These are phyloP conservation scores for Zosterops borbonicus DNA, from an alignment of 2,113 vertebrate genomes.

Conservation along the genomic window DNA sequence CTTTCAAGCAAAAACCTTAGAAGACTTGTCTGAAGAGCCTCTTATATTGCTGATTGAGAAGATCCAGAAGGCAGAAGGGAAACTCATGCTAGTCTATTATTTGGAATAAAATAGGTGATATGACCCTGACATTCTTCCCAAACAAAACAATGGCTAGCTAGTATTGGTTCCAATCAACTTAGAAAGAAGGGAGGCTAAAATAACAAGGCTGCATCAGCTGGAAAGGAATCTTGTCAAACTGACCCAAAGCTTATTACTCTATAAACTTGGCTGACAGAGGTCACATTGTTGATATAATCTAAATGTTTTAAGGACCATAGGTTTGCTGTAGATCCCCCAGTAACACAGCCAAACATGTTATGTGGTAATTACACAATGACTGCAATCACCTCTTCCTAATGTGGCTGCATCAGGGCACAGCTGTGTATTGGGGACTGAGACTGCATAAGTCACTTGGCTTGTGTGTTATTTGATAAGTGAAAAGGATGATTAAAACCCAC, in stretches of 20 bases:
- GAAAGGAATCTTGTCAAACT: conserved; percentile 3
- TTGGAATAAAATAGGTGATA: neutral
- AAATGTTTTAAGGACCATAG: neutral
- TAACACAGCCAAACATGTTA: neutral
- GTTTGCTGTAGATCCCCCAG: neutral
- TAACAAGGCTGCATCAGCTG: conserved; percentile 23
- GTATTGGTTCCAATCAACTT: conserved; percentile 24
- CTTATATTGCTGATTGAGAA: neutral
- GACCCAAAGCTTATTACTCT: neutral
- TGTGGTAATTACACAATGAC: neutral
- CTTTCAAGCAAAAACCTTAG: neutral
- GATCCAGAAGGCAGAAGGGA: neutral
- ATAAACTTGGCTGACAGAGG: neutral
- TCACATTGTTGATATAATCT: neutral
- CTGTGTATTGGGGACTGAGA: neutral
- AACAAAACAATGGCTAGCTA: neutral
- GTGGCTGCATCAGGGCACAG: neutral
- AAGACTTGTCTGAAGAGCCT: neutral
- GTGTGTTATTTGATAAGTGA: neutral
- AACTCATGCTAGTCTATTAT: neutral
- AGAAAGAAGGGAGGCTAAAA: conserved; percentile 37
- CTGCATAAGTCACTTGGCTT: neutral
- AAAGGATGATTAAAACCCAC: neutral
- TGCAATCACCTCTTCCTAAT: rapidly evolving
- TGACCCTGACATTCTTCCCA: neutral